Evolutionary conservation across 1,140 invertebrate species (phyloP).

Genomic region (Druon quercuslanigerum): DNA sequence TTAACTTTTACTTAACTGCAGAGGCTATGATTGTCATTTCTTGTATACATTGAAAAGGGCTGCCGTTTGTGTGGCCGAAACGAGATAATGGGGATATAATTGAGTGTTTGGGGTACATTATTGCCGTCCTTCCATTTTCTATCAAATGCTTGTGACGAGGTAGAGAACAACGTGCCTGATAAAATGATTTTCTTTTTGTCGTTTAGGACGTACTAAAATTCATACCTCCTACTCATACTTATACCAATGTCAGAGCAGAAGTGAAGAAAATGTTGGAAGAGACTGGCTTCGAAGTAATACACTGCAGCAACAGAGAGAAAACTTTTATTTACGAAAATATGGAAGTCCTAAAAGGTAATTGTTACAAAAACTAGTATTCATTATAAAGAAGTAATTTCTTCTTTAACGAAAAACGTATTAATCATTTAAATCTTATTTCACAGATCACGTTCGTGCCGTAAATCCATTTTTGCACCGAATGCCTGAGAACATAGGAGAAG

Average conservation of each 20-base stretch:
- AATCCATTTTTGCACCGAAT: slow-evolving; percentile 85
- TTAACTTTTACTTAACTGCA: too few relatives aligned
- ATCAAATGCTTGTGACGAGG: too few relatives aligned
- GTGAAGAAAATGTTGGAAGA: slow-evolving; percentile 79
- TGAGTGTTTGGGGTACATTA: too few relatives aligned
- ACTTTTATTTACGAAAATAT: slow-evolving; percentile 80
- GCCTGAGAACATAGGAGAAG: slow-evolving; percentile 78
- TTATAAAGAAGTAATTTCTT: too few relatives aligned
- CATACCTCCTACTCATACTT: slow-evolving; percentile 67
- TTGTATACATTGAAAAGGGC: too few relatives aligned
- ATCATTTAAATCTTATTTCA: slow-evolving; percentile 38
- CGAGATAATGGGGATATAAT: too few relatives aligned
- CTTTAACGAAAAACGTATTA: too few relatives aligned
- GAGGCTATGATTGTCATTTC: too few relatives aligned
- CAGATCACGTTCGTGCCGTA: slow-evolving; percentile 83
- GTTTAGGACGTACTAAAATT: slow-evolving; percentile 65
- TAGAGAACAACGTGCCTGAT: too few relatives aligned
- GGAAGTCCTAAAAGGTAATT: slow-evolving; percentile 77
- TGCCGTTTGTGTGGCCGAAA: too few relatives aligned
- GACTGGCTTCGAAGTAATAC: slow-evolving; percentile 81
- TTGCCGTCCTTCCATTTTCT: too few relatives aligned
- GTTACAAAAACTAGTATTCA: background rate
- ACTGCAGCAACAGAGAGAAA: slow-evolving; percentile 80
- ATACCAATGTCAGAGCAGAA: slow-evolving; percentile 77
- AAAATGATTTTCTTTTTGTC: background rate